A percentile compares a stretch with the other conserved stretches of the same genome.
Conservation (phyloP, 2,113 vertebrate genomes). For the Pantherophis guttatus region DNA sequence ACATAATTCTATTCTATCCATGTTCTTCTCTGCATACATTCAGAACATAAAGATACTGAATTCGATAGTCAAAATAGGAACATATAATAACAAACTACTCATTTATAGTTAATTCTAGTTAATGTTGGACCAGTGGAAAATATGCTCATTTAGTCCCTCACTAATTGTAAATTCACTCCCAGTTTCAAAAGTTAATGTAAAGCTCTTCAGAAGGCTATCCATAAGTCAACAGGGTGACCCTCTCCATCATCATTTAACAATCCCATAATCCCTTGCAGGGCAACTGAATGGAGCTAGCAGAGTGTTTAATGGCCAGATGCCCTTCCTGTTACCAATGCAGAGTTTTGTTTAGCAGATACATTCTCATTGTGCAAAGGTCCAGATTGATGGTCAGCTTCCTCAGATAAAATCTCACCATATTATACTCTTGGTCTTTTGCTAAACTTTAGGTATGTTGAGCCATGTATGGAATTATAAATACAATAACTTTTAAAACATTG, state of each 20-base stretch:
- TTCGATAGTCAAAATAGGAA: not conserved
- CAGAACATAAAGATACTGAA: not conserved
- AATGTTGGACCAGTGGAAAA: too few relatives aligned
- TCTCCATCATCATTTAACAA: too few relatives aligned
- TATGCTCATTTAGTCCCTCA: too few relatives aligned
- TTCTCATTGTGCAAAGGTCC: not conserved
- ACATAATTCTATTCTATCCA: not conserved
- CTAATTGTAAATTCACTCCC: too few relatives aligned
- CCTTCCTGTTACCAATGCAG: too few relatives aligned
- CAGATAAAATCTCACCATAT: not conserved
- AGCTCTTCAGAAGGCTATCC: too few relatives aligned
- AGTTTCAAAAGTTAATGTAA: too few relatives aligned
- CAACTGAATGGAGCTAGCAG: too few relatives aligned
- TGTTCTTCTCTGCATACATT: not conserved
- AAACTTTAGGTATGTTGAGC: not conserved
- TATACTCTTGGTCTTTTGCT: not conserved
- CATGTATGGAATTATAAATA: not conserved
- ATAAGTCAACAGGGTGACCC: too few relatives aligned
- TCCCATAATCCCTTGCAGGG: too few relatives aligned
- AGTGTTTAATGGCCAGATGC: too few relatives aligned
- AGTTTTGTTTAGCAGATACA: too few relatives aligned
- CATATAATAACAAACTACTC: not conserved
- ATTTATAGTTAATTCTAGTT: not conserved
- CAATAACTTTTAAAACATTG: not conserved
- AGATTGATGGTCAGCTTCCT: not conserved